Percentiles rank a stretch among this genome's conserved stretches.
These are phyloP conservation scores for Cryptomyrus ogoouensis DNA, from an alignment of 2,113 vertebrate genomes.

Conservation along the genomic window DNA sequence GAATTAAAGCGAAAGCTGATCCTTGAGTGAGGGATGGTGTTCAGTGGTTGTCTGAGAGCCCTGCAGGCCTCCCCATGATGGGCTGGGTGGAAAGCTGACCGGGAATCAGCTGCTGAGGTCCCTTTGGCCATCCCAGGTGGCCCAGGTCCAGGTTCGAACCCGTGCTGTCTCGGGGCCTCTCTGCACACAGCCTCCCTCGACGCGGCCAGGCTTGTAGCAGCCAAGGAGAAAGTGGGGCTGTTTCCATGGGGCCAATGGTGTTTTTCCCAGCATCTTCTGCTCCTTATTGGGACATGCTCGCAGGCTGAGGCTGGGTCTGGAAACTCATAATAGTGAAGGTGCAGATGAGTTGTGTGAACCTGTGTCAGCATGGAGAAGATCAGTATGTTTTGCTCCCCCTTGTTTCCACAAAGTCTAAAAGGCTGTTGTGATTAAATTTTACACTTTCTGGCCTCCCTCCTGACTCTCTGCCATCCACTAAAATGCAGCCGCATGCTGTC, in stretches of 20 bases:
- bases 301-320: background rate
- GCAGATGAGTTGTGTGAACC: background rate
- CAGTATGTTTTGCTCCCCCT: background rate
- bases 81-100: background rate
- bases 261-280: background rate
- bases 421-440: background rate
- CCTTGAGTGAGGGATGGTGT: background rate
- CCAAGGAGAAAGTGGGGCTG: background rate
- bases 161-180: background rate
- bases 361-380: background rate
- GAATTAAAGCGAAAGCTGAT: background rate
- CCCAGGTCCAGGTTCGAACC: background rate
- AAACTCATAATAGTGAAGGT: background rate
- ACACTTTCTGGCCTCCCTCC: background rate
- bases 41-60: background rate
- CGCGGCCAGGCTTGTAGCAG: background rate
- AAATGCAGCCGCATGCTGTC: background rate
- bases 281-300: background rate
- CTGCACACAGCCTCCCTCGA: background rate
- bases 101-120: background rate
- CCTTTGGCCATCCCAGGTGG: background rate
- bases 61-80: background rate
- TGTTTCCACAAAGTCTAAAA: background rate
- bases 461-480: background rate
- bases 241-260: background rate